Percentiles rank a stretch among this genome's conserved stretches.
These are phyloP conservation scores for Nymphalis polychloros DNA, from an alignment of 2,888 invertebrate species.

Conservation along the genomic window DNA sequence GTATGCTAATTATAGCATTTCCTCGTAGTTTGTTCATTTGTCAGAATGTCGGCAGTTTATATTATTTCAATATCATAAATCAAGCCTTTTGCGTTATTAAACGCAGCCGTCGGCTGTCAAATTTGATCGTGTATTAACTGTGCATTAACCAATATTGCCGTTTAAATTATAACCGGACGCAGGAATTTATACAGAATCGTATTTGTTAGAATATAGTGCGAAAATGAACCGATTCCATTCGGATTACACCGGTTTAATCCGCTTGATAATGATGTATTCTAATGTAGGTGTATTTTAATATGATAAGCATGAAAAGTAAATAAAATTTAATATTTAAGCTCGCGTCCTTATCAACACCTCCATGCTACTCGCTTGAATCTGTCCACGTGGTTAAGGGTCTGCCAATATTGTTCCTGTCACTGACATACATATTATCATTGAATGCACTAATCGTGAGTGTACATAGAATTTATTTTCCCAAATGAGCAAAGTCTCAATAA, in stretches of 20 bases:
- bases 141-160: constrained; percentile 43
- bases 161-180: constrained; percentile 41
- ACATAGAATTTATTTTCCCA: no score
- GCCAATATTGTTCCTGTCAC: no score
- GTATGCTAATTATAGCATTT: not conserved
- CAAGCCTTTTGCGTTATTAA: constrained; percentile 1
- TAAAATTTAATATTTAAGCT: no score
- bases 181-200: constrained; percentile 33
- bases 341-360: no score
- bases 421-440: no score
- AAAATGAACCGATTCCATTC: constrained; percentile 22
- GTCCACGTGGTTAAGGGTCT: no score
- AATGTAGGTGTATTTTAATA: not conserved
- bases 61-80: constrained; percentile 11
- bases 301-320: not conserved
- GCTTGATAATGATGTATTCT: constrained; percentile 13
- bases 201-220: constrained; percentile 31
- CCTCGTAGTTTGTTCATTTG: constrained; percentile 1
- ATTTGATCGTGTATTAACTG: constrained; percentile 54
- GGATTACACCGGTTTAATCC: constrained; percentile 28
- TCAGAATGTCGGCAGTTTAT: constrained; percentile 2
- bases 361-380: no score
- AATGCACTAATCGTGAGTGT: no score
- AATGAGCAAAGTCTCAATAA: no score
- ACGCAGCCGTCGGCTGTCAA: constrained; percentile 5